Evolutionary conservation across 2,797 vertebrate species (phyloP), one percentile per base, ranked within the genome.

Genomic region (Thunnus albacares): DNA sequence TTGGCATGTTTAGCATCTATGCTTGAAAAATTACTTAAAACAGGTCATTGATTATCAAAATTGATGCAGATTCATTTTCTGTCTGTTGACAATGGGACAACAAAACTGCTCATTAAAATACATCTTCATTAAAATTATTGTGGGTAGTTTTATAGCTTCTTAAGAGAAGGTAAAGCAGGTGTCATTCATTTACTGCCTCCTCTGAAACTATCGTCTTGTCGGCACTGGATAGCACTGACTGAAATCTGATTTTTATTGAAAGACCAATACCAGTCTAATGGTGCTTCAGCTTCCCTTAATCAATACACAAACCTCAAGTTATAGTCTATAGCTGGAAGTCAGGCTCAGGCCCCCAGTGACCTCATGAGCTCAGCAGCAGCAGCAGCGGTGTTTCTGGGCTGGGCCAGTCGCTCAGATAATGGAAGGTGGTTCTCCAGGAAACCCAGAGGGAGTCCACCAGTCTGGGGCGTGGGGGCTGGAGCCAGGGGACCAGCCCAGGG

Each of bases 351-450:
- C 15, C 60, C 49, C 49, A 24, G 6, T 41, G 69, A 71, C 59
- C n/a, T 62, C 5, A 45, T 67, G 77, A 86, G 66, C 58, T 77
- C 71, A 83, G 85, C 63, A 74, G 60, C 49, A 45, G 60, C 49
- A 45, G 85, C 70, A 79, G 56, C 17, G 30, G 43, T 7, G 33
- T 38, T 79, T 67, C 64, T 83, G 87, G 90, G 87, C 85, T 35
- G 66, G 81, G 77, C 73, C 35, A 69, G 64, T 79, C 62, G 74
- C 74, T 90, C 87, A 93, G 93, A 96, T 94, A 94, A 95, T 96
- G 90, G 95, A 96, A 96, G 94, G 95, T 95, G 92, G 95, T 95
- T 90, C 90, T 91, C 80, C 93, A 94, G 93, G 94, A 95, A 95
- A 88, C 90, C 79, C 74, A 89, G 86, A 95, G 94, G 94, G 93